A percentile compares a stretch with the other conserved stretches of the same genome.
Conservation (phyloP, 2,113 vertebrate species). For the Anarhynchus alexandrinus region DNA sequence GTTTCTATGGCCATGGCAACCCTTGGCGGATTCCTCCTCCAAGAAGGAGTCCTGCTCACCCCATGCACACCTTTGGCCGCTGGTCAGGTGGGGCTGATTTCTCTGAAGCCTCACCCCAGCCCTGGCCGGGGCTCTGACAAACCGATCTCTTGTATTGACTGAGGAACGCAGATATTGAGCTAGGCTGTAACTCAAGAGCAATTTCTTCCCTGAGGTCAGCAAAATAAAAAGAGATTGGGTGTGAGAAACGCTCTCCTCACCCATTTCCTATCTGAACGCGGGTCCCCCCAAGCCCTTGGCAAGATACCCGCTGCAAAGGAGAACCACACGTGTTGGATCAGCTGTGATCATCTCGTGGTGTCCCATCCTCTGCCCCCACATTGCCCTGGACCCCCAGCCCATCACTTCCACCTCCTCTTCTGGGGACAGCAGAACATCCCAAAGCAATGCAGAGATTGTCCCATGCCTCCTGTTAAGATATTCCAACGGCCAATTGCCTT, state of each 20-base stretch:
- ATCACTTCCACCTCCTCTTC: background rate
- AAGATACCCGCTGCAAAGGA: background rate
- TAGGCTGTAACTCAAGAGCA: background rate
- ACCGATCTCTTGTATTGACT: background rate
- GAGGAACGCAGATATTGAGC: background rate
- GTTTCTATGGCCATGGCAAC: background rate
- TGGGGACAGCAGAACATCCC: background rate
- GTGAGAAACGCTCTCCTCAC: background rate
- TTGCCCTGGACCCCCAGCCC: background rate
- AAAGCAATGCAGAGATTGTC: background rate
- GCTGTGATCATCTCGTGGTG: accelerated
- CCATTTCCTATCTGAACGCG: accelerated
- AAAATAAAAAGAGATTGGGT: background rate
- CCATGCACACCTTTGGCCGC: background rate
- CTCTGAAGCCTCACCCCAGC: background rate
- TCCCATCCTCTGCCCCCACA: background rate
- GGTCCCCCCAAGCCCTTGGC: background rate
- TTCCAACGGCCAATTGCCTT: background rate
- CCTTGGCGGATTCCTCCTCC: background rate
- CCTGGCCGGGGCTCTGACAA: background rate
- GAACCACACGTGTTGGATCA: no score
- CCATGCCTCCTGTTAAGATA: background rate
- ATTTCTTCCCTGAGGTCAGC: background rate
- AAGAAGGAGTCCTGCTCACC: background rate
- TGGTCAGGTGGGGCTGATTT: background rate